Evolutionary conservation across 30 jellyfish, hydroid and myxozoan species (phyloP).

Genomic region (Aurelia aurita): DNA sequence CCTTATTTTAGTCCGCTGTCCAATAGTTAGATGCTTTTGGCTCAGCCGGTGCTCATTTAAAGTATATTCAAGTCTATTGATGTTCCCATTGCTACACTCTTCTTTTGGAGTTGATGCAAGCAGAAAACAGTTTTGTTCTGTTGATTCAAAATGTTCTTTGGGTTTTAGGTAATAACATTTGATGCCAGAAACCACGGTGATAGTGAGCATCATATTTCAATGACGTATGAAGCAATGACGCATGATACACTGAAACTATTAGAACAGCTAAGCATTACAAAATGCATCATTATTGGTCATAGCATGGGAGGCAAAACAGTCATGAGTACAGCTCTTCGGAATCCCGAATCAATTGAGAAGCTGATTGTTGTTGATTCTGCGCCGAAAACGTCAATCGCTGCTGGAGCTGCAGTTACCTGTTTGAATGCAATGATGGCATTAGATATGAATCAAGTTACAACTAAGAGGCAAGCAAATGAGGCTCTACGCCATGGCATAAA

Average conservation of each 20-base stretch:
- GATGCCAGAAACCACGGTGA: slow-evolving; percentile 88
- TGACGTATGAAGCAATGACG: slow-evolving; percentile 80
- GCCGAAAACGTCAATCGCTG: slow-evolving; percentile 67
- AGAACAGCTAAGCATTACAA: slow-evolving; percentile 38
- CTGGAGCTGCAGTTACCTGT: slow-evolving; percentile 63
- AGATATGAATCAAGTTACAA: slow-evolving; percentile 49
- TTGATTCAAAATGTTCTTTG: too few relatives aligned
- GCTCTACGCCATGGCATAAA: slow-evolving; percentile 58
- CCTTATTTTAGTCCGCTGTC: too few relatives aligned
- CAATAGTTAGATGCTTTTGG: too few relatives aligned
- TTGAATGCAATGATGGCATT: slow-evolving; percentile 78
- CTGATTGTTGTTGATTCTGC: slow-evolving; percentile 84
- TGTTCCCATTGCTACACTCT: too few relatives aligned
- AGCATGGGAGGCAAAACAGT: slow-evolving; percentile 93
- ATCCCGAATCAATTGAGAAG: slow-evolving; percentile 62
- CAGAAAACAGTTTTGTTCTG: too few relatives aligned
- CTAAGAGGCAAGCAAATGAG: slow-evolving; percentile 47
- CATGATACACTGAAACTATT: slow-evolving; percentile 52
- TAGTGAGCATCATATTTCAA: slow-evolving; percentile 81
- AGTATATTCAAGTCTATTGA: too few relatives aligned
- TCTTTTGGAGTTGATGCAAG: too few relatives aligned
- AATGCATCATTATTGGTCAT: slow-evolving; percentile 71
- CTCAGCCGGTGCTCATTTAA: too few relatives aligned
- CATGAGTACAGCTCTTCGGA: slow-evolving; percentile 71
- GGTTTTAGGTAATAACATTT: slow-evolving; percentile 63